Conservation (phyloP, 2,113 vertebrate genomes). For the Galemys pyrenaicus region DNA sequence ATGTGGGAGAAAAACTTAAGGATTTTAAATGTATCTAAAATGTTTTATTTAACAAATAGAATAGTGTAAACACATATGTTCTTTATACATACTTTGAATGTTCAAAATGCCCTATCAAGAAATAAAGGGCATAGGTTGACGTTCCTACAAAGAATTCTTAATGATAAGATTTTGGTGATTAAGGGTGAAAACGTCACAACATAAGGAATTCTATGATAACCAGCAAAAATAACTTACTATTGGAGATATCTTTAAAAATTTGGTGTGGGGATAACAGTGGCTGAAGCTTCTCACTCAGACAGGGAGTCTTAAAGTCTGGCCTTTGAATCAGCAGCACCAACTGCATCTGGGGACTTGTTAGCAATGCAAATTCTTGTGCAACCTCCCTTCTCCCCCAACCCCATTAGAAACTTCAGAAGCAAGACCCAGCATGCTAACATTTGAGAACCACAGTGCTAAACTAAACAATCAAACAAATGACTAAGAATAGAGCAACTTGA, state of each 20-base stretch:
- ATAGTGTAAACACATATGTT: not conserved
- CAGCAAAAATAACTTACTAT: not conserved
- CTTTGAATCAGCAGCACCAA: not conserved
- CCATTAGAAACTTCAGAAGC: not conserved
- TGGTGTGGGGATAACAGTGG: not conserved
- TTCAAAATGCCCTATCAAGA: slow-evolving; percentile 20
- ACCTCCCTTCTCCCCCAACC: not conserved
- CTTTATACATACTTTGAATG: not conserved
- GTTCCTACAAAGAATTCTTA: not conserved
- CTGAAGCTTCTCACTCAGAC: not conserved
- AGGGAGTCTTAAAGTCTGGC: not conserved
- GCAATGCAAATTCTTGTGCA: not conserved
- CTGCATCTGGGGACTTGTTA: not conserved
- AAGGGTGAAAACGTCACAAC: not conserved
- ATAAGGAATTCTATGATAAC: not conserved
- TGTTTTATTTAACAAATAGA: not conserved
- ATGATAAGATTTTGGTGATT: not conserved
- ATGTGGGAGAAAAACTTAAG: not conserved
- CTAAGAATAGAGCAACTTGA: not conserved
- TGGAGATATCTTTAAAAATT: not conserved
- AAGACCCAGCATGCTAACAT: not conserved
- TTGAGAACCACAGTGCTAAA: not conserved
- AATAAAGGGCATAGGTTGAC: not conserved
- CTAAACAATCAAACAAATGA: not conserved
- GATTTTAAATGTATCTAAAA: not conserved